Evolutionary conservation across 2,113 vertebrate species (phyloP), one percentile per base, ranked within the genome.

Genomic region (Rhineura floridana): DNA sequence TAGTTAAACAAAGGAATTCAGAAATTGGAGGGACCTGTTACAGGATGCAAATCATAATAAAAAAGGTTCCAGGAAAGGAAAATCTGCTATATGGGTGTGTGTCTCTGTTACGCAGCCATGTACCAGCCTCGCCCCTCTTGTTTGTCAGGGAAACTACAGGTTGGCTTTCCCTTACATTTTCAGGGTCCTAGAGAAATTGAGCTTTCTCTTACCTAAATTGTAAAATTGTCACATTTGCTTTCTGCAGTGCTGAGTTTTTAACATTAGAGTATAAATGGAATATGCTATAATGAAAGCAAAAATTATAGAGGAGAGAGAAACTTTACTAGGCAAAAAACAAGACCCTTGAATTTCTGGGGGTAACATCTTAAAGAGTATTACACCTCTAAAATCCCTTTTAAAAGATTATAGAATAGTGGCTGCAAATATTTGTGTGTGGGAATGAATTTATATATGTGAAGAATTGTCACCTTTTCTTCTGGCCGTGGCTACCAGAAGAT

Each of bases 401-500:
- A 3, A n/a, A 76, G 81, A 83, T 75, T 52, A 89, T 50, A 63
- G 44, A 85, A 88, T 89, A 88, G 91, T 87, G 90, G 62, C 36
- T 86, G 92, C 83, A 82, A 88, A 92, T 90, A 4, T 42, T 0
- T 89, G 90, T 91, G 94, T 87, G 42, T 89, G 94, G 93, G 90
- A 94, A 94, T 63, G 87, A 81, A 93, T 97, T 95, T 94, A 96
- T 97, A 97, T 98, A 96, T 96, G 95, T 95, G 95, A 93, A 96
- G 96, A 96, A 97, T 98, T 95, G 95, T 95, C 95, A 97, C 96
- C 97, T 97, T 95, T 97, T 95, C 96, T 96, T 97, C 96, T 96
- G 95, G 96, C 96, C 96, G 97, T 97, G 98, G 97, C 97, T 98
- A 97, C 95, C 97, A 97, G 96, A 92, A 96, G 95, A 98, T 99